Percentiles rank a stretch among this genome's conserved stretches.
Evolutionary conservation across 2,888 invertebrate genomes (phyloP).

Genomic region (Calliphora vomitoria): DNA sequence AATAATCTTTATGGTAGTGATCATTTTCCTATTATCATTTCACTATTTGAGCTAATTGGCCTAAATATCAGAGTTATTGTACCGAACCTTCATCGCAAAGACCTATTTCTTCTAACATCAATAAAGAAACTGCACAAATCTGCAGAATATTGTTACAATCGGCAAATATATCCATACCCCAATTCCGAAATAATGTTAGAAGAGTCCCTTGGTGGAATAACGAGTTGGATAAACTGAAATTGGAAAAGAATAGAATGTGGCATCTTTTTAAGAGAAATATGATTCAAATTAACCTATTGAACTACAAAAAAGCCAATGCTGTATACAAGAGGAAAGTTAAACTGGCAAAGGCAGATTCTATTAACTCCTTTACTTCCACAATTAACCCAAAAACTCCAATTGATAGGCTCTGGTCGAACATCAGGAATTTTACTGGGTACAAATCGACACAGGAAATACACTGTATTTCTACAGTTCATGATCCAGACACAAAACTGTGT

Average conservation of each 20-base stretch:
- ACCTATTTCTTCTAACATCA: background rate
- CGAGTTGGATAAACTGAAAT: slow-evolving; percentile 38
- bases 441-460: background rate
- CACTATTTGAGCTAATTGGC: background rate
- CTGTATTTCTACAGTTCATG: background rate
- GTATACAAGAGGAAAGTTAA: slow-evolving; percentile 60
- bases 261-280: slow-evolving; percentile 53
- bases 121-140: slow-evolving; percentile 54
- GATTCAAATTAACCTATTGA: slow-evolving; percentile 42
- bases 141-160: slow-evolving; percentile 51
- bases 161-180: slow-evolving; percentile 56
- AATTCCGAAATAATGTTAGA: background rate
- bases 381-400: slow-evolving; percentile 29
- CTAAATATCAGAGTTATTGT: background rate
- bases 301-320: slow-evolving; percentile 57
- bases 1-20: slow-evolving; percentile 42
- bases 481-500: background rate
- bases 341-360: slow-evolving; percentile 33
- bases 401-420: slow-evolving; percentile 46
- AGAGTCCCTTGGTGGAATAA: slow-evolving; percentile 59
- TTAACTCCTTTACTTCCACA: slow-evolving; percentile 33
- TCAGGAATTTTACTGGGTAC: slow-evolving; percentile 27
- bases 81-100: background rate
- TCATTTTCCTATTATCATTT: slow-evolving; percentile 52
- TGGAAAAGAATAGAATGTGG: slow-evolving; percentile 50